Evolutionary conservation across 2,888 invertebrate genomes (phyloP).

Genomic region (Mamestra brassicae): DNA sequence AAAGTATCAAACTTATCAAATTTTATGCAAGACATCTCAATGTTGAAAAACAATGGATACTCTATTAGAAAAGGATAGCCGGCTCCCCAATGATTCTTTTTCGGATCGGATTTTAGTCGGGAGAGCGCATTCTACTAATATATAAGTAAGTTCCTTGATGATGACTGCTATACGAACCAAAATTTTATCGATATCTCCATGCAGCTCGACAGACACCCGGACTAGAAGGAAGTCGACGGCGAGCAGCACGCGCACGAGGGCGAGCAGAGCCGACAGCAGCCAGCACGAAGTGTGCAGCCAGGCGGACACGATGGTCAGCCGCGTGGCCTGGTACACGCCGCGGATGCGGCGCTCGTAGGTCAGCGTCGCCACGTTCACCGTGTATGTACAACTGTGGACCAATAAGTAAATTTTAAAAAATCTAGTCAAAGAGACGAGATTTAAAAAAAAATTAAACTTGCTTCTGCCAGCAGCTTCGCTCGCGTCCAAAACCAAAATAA

Average conservation of each 20-base stretch:
- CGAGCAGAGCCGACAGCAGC: slow-evolving; percentile 80
- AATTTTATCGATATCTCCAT: slow-evolving; percentile 82
- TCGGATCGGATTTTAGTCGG: background rate
- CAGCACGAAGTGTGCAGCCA: slow-evolving; percentile 87
- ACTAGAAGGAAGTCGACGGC: slow-evolving; percentile 86
- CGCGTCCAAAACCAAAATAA: too few species aligned
- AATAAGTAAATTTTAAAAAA: background rate
- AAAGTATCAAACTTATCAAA: background rate
- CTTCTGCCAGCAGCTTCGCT: too few species aligned
- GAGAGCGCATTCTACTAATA: background rate
- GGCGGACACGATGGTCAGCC: slow-evolving; percentile 82
- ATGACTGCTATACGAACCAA: slow-evolving; percentile 72
- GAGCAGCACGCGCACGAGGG: slow-evolving; percentile 77
- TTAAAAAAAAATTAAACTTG: background rate
- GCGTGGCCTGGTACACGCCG: slow-evolving; percentile 85
- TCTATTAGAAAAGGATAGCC: background rate
- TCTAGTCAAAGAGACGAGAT: background rate
- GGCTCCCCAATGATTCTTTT: background rate
- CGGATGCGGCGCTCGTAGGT: slow-evolving; percentile 85
- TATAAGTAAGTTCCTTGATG: background rate
- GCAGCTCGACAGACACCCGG: slow-evolving; percentile 76
- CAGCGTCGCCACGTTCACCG: slow-evolving; percentile 85
- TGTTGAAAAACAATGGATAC: background rate
- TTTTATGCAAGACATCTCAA: background rate
- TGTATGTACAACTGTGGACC: slow-evolving; percentile 79